Conservation (phyloP, 92 coral and sea anemone genomes). For the Muricea muricata region DNA sequence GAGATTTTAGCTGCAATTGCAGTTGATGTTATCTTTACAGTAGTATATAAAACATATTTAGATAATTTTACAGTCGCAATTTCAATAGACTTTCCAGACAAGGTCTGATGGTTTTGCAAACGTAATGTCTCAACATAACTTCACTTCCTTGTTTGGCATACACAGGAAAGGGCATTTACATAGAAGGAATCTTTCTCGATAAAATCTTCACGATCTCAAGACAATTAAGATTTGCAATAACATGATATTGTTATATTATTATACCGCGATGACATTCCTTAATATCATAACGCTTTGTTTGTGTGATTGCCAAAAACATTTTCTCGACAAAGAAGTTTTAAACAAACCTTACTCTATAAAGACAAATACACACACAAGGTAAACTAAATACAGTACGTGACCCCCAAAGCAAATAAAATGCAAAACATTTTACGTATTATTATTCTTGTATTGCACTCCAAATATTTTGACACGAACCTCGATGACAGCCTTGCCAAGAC, state of each 20-base stretch:
- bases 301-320: too few relatives aligned
- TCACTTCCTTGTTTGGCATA: too few relatives aligned
- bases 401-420: not conserved
- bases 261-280: not conserved
- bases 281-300: not conserved
- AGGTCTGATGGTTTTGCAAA: not conserved
- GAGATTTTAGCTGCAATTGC: too few relatives aligned
- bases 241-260: not conserved
- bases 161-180: too few relatives aligned
- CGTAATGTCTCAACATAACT: not conserved
- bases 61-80: too few relatives aligned
- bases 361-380: not conserved
- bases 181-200: too few relatives aligned
- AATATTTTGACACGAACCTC: constrained; percentile 66
- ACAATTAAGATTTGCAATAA: not conserved
- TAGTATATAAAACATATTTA: too few relatives aligned
- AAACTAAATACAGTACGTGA: not conserved
- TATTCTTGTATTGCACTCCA: not conserved
- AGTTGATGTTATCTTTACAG: too few relatives aligned
- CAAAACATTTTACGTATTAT: not conserved
- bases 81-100: not conserved
- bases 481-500: constrained; percentile 90
- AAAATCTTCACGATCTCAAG: not conserved
- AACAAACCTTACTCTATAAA: not conserved
- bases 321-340: not conserved